These are phyloP conservation scores for Ephestia elutella DNA, from an alignment of 1,140 invertebrate genomes.

Conservation along the genomic window DNA sequence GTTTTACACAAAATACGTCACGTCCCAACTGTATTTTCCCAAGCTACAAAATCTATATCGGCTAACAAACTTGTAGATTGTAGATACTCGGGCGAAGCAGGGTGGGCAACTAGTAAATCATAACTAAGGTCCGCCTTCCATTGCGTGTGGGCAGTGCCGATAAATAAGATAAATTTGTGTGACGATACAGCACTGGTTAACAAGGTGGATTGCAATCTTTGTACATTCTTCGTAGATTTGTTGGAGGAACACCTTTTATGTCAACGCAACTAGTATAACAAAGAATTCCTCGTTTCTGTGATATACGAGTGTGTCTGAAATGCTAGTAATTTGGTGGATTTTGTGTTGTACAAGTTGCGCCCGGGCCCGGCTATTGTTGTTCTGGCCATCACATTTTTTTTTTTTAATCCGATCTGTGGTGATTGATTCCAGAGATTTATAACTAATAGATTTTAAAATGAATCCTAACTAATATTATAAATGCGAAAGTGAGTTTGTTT, in stretches of 20 bases:
- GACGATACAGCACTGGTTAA: conserved; percentile 1
- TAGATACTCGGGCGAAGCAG: background rate
- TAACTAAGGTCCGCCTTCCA: background rate
- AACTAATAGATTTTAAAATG: too few relatives aligned
- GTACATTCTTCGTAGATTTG: conserved; percentile 2
- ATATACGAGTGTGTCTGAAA: background rate
- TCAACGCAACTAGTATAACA: background rate
- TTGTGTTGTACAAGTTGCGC: too few relatives aligned
- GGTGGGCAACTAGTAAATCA: conserved; percentile 4
- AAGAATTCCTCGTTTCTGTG: background rate
- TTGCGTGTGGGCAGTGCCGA: background rate
- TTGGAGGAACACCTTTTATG: background rate
- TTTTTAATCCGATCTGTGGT: too few relatives aligned
- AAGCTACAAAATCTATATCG: too few relatives aligned
- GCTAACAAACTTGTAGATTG: background rate
- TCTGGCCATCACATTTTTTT: too few relatives aligned
- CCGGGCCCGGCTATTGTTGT: too few relatives aligned
- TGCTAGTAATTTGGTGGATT: background rate
- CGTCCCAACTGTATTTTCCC: too few relatives aligned
- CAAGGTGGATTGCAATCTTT: conserved; percentile 1
- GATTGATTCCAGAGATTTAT: too few relatives aligned
- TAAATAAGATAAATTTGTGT: conserved; percentile 5
- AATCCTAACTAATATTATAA: too few relatives aligned
- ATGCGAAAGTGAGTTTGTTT: too few relatives aligned
- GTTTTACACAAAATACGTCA: too few relatives aligned